phyloP scores from a whole-genome alignment of 2,888 invertebrate species.

The Drosophila monieri region DNA sequence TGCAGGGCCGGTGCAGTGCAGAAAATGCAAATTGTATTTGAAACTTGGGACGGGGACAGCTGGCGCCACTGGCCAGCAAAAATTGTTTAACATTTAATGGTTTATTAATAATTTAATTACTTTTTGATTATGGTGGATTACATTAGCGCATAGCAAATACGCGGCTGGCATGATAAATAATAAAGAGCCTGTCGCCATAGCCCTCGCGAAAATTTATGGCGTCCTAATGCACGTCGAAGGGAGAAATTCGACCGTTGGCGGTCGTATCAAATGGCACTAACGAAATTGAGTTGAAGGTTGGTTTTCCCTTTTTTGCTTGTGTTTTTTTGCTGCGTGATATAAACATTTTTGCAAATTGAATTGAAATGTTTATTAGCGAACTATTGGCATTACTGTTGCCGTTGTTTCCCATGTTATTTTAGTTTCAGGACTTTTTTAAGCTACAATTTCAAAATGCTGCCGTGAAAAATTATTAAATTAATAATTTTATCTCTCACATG shows the following conservation, averaged over 20 bases:
- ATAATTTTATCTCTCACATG: slow-evolving; percentile 24
- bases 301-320: slow-evolving; percentile 63
- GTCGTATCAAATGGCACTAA: slow-evolving; percentile 58
- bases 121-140: slow-evolving; percentile 79
- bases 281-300: slow-evolving; percentile 76
- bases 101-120: slow-evolving; percentile 81
- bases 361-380: slow-evolving; percentile 76
- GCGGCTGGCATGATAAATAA: slow-evolving; percentile 55
- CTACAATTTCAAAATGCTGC: slow-evolving; percentile 57
- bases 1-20: slow-evolving; percentile 27
- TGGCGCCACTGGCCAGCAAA: slow-evolving; percentile 45
- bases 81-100: slow-evolving; percentile 78
- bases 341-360: slow-evolving; percentile 69
- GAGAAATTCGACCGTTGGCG: not conserved
- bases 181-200: slow-evolving; percentile 27
- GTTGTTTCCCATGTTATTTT: slow-evolving; percentile 40
- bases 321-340: slow-evolving; percentile 36
- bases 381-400: slow-evolving; percentile 45
- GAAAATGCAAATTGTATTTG: slow-evolving; percentile 46
- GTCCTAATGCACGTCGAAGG: slow-evolving; percentile 28
- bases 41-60: not conserved
- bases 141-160: slow-evolving; percentile 68
- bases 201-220: slow-evolving; percentile 28
- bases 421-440: slow-evolving; percentile 40
- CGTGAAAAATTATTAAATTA: slow-evolving; percentile 69